Percentiles rank a stretch among this genome's conserved stretches.
Conservation (phyloP, 2,888 invertebrate species). For the Mylabris sibirica region DNA sequence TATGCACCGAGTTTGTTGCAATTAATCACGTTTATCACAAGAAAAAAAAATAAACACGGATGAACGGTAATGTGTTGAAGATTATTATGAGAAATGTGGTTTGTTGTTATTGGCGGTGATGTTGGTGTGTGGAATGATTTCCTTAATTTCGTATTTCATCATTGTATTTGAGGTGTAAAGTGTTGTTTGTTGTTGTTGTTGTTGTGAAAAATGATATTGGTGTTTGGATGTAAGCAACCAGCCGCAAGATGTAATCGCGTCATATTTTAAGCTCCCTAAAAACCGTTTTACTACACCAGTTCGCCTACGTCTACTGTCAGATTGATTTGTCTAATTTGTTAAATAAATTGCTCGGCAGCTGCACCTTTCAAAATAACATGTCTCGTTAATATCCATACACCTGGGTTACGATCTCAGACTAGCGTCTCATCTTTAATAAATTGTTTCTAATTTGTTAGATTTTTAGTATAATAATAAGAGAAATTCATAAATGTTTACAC, state of each 20-base stretch:
- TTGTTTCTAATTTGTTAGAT: slow-evolving; percentile 20
- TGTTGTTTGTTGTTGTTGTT: slow-evolving; percentile 24
- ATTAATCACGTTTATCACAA: slow-evolving; percentile 35
- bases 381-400: slow-evolving; percentile 32
- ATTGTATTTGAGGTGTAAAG: slow-evolving; percentile 36
- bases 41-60: no score
- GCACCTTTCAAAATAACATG: slow-evolving; percentile 32
- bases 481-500: not conserved
- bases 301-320: slow-evolving; percentile 32
- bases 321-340: slow-evolving; percentile 45
- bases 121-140: slow-evolving; percentile 27
- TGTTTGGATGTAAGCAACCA: slow-evolving; percentile 34
- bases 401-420: slow-evolving; percentile 28
- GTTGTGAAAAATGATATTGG: slow-evolving; percentile 38
- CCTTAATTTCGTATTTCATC: slow-evolving; percentile 40
- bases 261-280: slow-evolving; percentile 37
- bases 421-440: slow-evolving; percentile 24
- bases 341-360: slow-evolving; percentile 42
- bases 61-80: not conserved
- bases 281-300: slow-evolving; percentile 33
- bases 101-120: no score
- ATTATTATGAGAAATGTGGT: not conserved
- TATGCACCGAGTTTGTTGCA: slow-evolving; percentile 25
- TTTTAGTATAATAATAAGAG: not conserved
- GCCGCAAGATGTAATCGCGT: slow-evolving; percentile 39